Evolutionary conservation across 2,797 vertebrate genomes (phyloP).

Genomic region (Cryptoblepharus egeriae): DNA sequence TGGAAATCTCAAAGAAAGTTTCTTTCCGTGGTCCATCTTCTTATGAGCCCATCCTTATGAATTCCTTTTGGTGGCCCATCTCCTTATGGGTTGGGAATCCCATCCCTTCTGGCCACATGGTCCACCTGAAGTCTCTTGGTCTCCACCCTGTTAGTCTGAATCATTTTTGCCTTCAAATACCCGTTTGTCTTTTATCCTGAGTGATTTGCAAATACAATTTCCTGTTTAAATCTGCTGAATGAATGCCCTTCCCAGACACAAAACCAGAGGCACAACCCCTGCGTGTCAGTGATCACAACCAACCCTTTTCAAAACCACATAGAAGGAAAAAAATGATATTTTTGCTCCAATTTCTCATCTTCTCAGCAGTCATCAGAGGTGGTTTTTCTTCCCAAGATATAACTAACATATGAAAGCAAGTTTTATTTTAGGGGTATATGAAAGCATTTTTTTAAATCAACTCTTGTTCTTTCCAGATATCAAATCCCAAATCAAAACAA

Average conservation of each 20-base stretch:
- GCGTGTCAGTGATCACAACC: not conserved
- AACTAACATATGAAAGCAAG: too few species aligned
- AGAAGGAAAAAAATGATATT: not conserved
- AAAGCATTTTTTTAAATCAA: not conserved
- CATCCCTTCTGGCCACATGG: too few species aligned
- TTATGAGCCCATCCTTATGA: too few species aligned
- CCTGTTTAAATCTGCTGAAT: not conserved
- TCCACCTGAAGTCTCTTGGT: too few species aligned
- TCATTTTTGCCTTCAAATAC: too few species aligned
- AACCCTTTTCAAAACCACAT: too few species aligned
- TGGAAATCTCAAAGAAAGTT: too few species aligned
- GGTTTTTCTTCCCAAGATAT: not conserved
- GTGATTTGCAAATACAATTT: not conserved
- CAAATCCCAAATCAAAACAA: not conserved
- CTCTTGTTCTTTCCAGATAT: not conserved
- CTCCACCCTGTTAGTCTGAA: too few species aligned
- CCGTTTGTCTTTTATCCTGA: not conserved
- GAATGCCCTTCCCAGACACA: not conserved
- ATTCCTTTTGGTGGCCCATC: too few species aligned
- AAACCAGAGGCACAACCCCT: not conserved
- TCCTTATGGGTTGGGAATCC: too few species aligned
- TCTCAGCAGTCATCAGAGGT: not conserved
- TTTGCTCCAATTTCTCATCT: not conserved
- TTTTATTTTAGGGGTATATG: too few species aligned
- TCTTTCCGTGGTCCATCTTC: too few species aligned